Evolutionary conservation across 2,797 vertebrate species (phyloP), one percentile per base, ranked within the genome.

Genomic region (Thamnophis elegans): DNA sequence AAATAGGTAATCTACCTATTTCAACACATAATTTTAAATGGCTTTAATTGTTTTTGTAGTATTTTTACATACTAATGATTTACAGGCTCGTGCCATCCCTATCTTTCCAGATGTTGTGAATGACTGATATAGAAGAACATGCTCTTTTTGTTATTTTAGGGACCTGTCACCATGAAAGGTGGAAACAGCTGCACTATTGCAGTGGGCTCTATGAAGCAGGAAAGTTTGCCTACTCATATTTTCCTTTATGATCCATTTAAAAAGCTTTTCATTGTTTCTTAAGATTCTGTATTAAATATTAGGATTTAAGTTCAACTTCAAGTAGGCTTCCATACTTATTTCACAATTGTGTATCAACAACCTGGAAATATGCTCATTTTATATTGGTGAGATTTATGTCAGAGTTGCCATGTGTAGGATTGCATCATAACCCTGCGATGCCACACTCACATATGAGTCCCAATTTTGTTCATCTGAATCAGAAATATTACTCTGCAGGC

Each of bases 1-100:
- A 96, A 96, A 95, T 92, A 96, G 58, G 95, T 95, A 96, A 93
- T 73, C 96, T 95, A 89, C 90, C 95, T 96, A 95, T 96, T 95
- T 96, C 96, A 90, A 58, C 91, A 94, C 94, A 65, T 96, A 90
- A 95, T 95, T 96, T 95, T 92, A 8, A 93, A 92, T 92, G 95
- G 87, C 53, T 96, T 95, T 26, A 86, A 96, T 95, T 95, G 89
- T 96, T 97, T 97, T 96, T 93, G 94, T 88, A 95, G 93, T 53
- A 89, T 62, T 96, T 97, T 92, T 96, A 96, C 85, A 93, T 93
- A 95, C 95, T 93, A 58, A 94, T 58, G 95, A 95, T 95, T 94
- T 97, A 96, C 95, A 96, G 92, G 96, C 96, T 96, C 42, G 47
- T 93, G 87, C 86, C 92, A 95, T 78, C 94, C 55, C 95, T 60